Conservation (phyloP, 1,140 invertebrate species). For the Ostrea denselamellosa region DNA sequence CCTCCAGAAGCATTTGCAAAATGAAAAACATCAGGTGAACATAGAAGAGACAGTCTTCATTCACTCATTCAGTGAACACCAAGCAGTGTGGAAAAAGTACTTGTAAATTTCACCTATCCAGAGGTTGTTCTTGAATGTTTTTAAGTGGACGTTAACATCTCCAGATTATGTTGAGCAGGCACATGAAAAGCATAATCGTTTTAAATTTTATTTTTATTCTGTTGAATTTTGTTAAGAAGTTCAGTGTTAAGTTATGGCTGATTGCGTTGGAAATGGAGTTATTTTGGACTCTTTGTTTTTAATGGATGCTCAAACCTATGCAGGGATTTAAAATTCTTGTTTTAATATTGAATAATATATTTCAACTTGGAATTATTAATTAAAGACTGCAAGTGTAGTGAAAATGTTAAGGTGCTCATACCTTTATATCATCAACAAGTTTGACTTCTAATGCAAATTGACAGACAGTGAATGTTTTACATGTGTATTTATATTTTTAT, state of each 20-base stretch:
- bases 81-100: neutral
- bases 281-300: neutral
- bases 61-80: too few relatives aligned
- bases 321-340: neutral
- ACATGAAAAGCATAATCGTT: too few relatives aligned
- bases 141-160: neutral
- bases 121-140: neutral
- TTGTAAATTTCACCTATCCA: neutral
- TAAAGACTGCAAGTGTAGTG: neutral
- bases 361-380: neutral
- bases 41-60: too few relatives aligned
- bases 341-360: neutral
- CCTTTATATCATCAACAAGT: neutral
- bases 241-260: neutral
- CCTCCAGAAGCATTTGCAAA: conserved; percentile 65
- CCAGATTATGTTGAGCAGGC: neutral
- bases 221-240: neutral
- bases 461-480: neutral
- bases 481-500: neutral
- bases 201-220: too few relatives aligned
- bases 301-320: neutral
- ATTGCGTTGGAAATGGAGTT: neutral
- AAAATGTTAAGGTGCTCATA: neutral
- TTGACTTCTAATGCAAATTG: neutral
- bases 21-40: neutral